Evolutionary conservation across 2,888 invertebrate genomes (phyloP).

Genomic region (Agrypnus murinus): DNA sequence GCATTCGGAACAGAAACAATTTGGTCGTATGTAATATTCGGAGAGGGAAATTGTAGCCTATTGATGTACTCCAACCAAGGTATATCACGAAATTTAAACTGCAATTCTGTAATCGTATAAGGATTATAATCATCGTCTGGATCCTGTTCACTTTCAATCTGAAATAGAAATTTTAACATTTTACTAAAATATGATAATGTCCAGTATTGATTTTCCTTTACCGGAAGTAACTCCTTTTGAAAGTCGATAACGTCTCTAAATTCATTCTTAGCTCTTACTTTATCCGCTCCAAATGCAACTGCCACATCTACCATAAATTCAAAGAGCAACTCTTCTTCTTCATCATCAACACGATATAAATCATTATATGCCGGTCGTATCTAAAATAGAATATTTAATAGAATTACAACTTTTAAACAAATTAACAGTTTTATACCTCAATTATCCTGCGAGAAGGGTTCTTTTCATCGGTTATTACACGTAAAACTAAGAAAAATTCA

Average conservation of each 20-base stretch:
- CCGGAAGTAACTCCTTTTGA: slow-evolving; percentile 63
- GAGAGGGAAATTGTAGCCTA: slow-evolving; percentile 60
- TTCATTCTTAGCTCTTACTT: slow-evolving; percentile 61
- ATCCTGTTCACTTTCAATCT: slow-evolving; percentile 23
- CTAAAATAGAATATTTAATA: slow-evolving; percentile 32
- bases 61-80: slow-evolving; percentile 67
- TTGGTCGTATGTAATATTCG: slow-evolving; percentile 63
- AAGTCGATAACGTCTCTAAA: slow-evolving; percentile 64
- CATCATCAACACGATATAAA: not conserved
- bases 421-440: slow-evolving; percentile 58
- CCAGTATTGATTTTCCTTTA: slow-evolving; percentile 46
- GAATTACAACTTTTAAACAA: slow-evolving; percentile 21
- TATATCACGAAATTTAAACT: slow-evolving; percentile 69
- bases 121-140: slow-evolving; percentile 51
- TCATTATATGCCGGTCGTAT: not conserved
- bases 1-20: slow-evolving; percentile 63
- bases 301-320: slow-evolving; percentile 65
- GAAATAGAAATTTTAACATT: not conserved
- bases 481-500: slow-evolving; percentile 64
- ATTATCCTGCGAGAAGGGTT: slow-evolving; percentile 63
- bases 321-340: slow-evolving; percentile 36
- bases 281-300: slow-evolving; percentile 62
- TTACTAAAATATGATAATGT: not conserved
- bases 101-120: slow-evolving; percentile 73
- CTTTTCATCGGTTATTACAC: slow-evolving; percentile 60